phyloP scores from a whole-genome alignment of 2,888 invertebrate genomes.

The Bembecia ichneumoniformis region DNA sequence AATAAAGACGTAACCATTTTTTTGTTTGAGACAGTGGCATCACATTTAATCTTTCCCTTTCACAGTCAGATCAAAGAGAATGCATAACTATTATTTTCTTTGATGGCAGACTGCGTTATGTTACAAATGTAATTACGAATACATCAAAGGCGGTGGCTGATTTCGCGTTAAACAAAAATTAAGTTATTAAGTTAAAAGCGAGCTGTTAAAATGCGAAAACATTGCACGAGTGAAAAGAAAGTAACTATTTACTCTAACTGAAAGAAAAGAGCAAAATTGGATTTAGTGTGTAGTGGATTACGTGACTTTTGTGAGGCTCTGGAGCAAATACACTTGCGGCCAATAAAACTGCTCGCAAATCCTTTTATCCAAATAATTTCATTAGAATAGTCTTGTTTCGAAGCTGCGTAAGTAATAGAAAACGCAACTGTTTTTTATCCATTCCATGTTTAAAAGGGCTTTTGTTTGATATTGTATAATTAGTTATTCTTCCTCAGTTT shows the following conservation, averaged over 20 bases:
- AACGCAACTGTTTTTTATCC: background rate
- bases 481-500: background rate
- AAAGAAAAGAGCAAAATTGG: background rate
- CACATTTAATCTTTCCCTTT: no score
- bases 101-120: no score
- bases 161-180: background rate
- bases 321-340: background rate
- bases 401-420: background rate
- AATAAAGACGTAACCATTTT: no score
- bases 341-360: background rate
- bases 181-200: background rate
- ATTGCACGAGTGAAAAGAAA: background rate
- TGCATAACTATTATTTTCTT: no score
- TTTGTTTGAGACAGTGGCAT: no score
- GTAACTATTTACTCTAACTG: background rate
- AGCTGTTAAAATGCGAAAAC: background rate
- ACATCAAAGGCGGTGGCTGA: no score
- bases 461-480: background rate
- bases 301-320: background rate
- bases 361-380: background rate
- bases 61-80: no score
- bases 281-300: background rate
- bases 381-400: background rate
- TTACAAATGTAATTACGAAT: background rate
- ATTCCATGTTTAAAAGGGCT: background rate